A percentile compares a stretch with the other conserved stretches of the same genome.
These are phyloP conservation scores for Tetragonisca angustula DNA, from an alignment of 2,888 invertebrate species.

Conservation along the genomic window DNA sequence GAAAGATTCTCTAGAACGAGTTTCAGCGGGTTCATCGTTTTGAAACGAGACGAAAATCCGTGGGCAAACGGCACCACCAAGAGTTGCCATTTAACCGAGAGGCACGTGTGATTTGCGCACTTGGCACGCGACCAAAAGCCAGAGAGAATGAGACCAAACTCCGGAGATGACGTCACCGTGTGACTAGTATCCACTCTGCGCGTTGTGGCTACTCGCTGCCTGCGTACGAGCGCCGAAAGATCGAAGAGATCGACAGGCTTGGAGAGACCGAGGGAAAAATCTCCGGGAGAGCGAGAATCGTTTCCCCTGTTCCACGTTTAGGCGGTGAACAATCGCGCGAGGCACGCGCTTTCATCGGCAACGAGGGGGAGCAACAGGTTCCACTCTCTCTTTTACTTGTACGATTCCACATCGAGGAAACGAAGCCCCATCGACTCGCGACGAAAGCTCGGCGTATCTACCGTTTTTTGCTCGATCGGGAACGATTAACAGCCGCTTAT, in stretches of 20 bases:
- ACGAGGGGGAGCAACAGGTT: slow-evolving; percentile 48
- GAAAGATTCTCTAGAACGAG: not conserved
- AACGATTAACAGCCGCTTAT: not conserved
- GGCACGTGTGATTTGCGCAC: slow-evolving; percentile 77
- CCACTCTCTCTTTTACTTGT: not conserved
- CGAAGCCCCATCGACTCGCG: slow-evolving; percentile 20
- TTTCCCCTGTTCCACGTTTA: not conserved
- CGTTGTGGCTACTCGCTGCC: too few species aligned
- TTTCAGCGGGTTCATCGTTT: not conserved
- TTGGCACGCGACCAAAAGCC: slow-evolving; percentile 79
- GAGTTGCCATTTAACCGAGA: slow-evolving; percentile 58
- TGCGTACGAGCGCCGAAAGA: too few species aligned
- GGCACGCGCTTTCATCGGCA: slow-evolving; percentile 14
- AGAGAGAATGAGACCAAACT: slow-evolving; percentile 66
- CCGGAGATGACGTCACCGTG: slow-evolving; percentile 61
- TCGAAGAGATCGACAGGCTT: too few species aligned
- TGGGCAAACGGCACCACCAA: slow-evolving; percentile 29
- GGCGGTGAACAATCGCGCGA: slow-evolving; percentile 5
- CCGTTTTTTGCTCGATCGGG: slow-evolving; percentile 20
- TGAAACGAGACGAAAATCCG: slow-evolving; percentile 13
- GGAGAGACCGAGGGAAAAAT: slow-evolving; percentile 11
- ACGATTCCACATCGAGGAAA: slow-evolving; percentile 5
- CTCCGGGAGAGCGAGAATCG: not conserved
- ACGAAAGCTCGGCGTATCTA: slow-evolving; percentile 9
- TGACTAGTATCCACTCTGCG: slow-evolving; percentile 27